These are phyloP conservation scores for Enteromius fasciolatus DNA, from an alignment of 2,797 vertebrate species.

Conservation along the genomic window DNA sequence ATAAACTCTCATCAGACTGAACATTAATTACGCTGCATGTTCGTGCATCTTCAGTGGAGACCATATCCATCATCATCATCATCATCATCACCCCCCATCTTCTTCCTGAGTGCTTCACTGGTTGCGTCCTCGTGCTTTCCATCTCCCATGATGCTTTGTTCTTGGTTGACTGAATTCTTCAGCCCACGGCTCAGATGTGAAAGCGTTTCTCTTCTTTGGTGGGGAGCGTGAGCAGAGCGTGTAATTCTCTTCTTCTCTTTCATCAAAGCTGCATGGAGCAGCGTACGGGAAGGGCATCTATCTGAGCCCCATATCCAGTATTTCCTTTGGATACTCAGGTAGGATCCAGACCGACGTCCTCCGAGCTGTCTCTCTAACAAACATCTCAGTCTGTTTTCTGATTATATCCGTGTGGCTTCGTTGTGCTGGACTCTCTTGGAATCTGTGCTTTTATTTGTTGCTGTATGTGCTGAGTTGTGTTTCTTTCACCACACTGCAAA, in stretches of 20 bases:
- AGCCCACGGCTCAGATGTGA: background rate
- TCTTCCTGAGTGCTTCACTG: background rate
- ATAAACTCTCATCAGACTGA: background rate
- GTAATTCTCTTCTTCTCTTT: slow-evolving; percentile 83
- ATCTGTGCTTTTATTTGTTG: background rate
- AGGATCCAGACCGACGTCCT: slow-evolving; percentile 67
- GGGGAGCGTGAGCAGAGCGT: slow-evolving; percentile 29
- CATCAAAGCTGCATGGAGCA: slow-evolving; percentile 98
- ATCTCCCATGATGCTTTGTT: background rate
- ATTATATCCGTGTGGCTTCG: background rate
- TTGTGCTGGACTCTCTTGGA: background rate
- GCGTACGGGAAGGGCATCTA: slow-evolving; percentile 99
- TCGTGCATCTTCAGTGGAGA: background rate
- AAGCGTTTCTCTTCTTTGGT: slow-evolving; percentile 3
- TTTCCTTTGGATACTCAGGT: slow-evolving; percentile 99
- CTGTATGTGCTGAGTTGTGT: background rate
- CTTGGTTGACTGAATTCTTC: background rate
- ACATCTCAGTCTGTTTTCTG: background rate
- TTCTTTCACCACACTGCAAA: background rate
- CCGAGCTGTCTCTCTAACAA: background rate
- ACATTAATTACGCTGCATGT: background rate
- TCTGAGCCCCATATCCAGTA: slow-evolving; percentile 99
- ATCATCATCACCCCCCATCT: background rate
- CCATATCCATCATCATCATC: slow-evolving; percentile 4
- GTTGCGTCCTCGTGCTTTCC: background rate